Evolutionary conservation across 2,113 vertebrate species (phyloP), one percentile per base, ranked within the genome.

Genomic region (Lepus europaeus): DNA sequence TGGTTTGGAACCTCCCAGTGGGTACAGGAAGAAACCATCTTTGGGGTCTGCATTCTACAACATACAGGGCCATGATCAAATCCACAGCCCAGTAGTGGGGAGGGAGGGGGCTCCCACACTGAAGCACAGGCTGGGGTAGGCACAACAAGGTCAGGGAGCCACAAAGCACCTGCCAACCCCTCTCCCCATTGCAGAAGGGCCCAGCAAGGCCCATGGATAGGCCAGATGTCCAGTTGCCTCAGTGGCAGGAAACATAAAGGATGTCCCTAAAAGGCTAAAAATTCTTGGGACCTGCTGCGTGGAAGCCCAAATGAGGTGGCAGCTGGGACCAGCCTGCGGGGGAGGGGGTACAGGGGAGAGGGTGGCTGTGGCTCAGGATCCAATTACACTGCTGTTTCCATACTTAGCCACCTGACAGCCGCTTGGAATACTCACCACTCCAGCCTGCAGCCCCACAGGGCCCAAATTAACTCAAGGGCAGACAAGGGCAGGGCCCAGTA

Each of bases 391-490:
- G 93, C 98, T 98, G 98, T 98, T 98, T 98, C 98, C 98, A 99
- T 98, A 97, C 98, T 98, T 99, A 99, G 98, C 98, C 61, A 25
- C 97, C 96, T 97, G 94, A 97, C 98, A 73, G 98, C 97, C 91
- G 96, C 96, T 45, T 80, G 95, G 98, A 97, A 91, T 73, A 96
- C 92, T 77, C 95, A 94, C 96, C 92, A 56, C 96, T 90, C 89
- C 69, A 51, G 97, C 97, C 97, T 63, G 96, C 96, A 88, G 94
- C 94, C 95, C 95, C n/a, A 68, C 74, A 69, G 84, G 0, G 98
- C 98, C 98, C 98, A 95, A 98, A 99, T 98, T 98, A 98, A 98
- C 98, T 98, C 98, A 99, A 99, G 98, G 98, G 95, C 98, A 98
- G 98, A 96, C 98, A 99, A 99, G 98, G 98, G 98, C 98, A 98